Base-by-base conservation (phyloP, 2,797 vertebrate species). In the Crocodylus rhombifer region DNA sequence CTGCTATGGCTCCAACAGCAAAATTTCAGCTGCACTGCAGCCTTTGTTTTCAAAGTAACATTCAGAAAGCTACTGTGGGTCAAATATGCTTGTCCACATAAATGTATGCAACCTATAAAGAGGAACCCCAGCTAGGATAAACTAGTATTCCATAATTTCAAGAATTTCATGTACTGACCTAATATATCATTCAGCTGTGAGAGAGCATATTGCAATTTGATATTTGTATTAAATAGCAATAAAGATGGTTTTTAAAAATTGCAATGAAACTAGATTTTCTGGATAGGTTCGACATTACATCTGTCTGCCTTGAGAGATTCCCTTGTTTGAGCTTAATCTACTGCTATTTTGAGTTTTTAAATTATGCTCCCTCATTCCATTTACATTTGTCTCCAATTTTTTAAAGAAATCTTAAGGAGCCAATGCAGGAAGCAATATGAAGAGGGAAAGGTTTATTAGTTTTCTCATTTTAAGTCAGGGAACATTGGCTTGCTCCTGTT, bases 171-270 rank as follows among this genome's bases (percentile, higher is more conserved):
- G 92, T 88, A 77, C 7, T 71, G 55, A 77, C 84, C 26, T 10
- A 8, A 57, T 73, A 36, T 25, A 73, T 18, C 80, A 58, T 11
- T 80, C 86, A 58, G 23, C 51, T 76, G 18, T 36, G 95, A 86
- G 58, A 78, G 76, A 85, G 63, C 18, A 87, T 12, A 64, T 1
- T 75, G 58, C 60, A 80, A 14, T 79, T 28, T 61, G 36, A 77
- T 2, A 26, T 6, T 63, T 8, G 86, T 78, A 74, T 9, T 16
- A 77, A 84, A 75, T 0, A 33, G 26, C 62, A 92, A 90, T 2
- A 71, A 91, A 94, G 93, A 87, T 15, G 2, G 14, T 7, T 56
- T 87, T 87, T 78, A 74, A 30, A 88, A 93, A 94, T 4, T 1
- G 7, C 65, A 95, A 90, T 58, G 86, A 91, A 81, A 77, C 51